These are phyloP conservation scores for Spatula versicolor DNA, from an alignment of 2,797 vertebrate species.

Conservation along the genomic window DNA sequence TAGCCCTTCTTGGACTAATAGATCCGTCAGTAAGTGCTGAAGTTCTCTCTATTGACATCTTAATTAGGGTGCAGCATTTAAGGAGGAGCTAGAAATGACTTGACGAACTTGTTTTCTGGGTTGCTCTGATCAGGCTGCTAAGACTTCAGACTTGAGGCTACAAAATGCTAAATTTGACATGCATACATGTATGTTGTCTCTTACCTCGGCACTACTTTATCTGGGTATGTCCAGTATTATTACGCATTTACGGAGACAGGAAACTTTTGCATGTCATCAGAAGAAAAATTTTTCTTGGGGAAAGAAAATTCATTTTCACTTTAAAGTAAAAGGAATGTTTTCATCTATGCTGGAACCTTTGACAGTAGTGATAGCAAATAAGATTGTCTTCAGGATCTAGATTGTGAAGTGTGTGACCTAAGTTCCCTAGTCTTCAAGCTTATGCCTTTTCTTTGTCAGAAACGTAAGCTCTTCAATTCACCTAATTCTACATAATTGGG, in stretches of 20 bases:
- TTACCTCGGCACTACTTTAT: neutral
- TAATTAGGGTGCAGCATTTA: neutral
- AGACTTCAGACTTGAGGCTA: neutral
- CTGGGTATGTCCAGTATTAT: neutral
- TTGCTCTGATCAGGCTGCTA: neutral
- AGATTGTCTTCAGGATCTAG: neutral
- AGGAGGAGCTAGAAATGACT: neutral
- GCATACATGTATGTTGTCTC: neutral
- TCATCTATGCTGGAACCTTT: neutral
- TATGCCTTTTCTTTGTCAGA: neutral
- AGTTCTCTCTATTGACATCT: neutral
- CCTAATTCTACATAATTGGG: neutral
- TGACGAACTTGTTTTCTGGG: neutral
- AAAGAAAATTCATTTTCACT: neutral
- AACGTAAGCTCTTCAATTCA: neutral
- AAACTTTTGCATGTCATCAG: neutral
- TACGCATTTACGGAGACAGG: neutral
- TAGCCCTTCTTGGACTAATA: neutral
- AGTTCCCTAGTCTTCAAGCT: neutral
- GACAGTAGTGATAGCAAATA: neutral
- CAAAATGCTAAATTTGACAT: neutral
- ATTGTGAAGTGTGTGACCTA: accelerated
- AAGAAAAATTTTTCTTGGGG: neutral
- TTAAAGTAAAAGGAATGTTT: neutral
- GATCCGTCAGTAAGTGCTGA: neutral